Evolutionary conservation across 2,888 invertebrate species (phyloP).

Genomic region (Oxycera nigricornis): DNA sequence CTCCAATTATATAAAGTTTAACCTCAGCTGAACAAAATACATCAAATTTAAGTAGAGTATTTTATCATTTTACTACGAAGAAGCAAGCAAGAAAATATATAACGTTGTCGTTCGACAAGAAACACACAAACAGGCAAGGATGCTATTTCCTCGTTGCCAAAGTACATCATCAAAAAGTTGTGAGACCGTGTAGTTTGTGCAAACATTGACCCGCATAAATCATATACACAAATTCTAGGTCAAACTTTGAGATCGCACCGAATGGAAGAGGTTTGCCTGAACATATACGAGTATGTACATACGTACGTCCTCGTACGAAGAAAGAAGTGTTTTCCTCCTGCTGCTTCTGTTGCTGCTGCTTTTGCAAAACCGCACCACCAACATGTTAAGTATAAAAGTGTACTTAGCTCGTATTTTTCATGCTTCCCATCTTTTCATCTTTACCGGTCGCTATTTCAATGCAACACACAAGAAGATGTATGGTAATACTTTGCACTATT

Average conservation of each 20-base stretch:
- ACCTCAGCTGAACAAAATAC: slow-evolving; percentile 24
- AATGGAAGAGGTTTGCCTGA: too few relatives aligned
- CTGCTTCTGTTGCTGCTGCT: too few relatives aligned
- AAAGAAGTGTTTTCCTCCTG: not conserved
- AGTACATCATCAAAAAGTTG: slow-evolving; percentile 34
- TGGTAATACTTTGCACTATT: not conserved
- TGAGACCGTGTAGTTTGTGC: slow-evolving; percentile 14
- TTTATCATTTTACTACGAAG: not conserved
- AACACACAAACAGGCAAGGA: slow-evolving; percentile 3
- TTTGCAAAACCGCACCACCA: not conserved
- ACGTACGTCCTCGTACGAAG: not conserved
- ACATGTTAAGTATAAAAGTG: not conserved
- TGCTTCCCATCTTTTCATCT: not conserved
- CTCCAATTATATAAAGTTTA: not conserved
- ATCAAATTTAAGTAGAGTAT: slow-evolving; percentile 27
- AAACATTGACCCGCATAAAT: slow-evolving; percentile 44
- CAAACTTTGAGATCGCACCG: slow-evolving; percentile 22
- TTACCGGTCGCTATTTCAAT: not conserved
- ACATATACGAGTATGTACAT: too few relatives aligned
- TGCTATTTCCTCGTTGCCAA: slow-evolving; percentile 8
- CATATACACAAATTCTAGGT: slow-evolving; percentile 41
- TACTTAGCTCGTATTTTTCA: not conserved
- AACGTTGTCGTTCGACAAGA: not conserved
- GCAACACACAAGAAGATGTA: not conserved
- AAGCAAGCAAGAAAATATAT: not conserved